Evolutionary conservation across 1,140 invertebrate genomes (phyloP).

Genomic region (Parasteatoda tepidariorum): DNA sequence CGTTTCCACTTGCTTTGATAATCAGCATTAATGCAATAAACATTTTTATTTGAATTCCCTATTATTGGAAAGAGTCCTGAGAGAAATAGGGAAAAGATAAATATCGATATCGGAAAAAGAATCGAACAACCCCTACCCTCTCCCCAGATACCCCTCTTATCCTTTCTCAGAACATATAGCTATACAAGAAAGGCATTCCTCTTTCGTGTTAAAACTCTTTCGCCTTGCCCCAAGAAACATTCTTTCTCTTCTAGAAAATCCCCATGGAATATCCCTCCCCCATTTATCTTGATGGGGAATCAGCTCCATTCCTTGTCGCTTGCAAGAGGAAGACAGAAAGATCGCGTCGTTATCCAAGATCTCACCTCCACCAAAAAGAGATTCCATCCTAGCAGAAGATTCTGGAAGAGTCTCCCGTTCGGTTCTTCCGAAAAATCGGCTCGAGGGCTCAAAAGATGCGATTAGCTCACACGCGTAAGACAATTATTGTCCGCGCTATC

Average conservation of each 20-base stretch:
- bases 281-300: slow-evolving; percentile 52
- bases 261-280: slow-evolving; percentile 1
- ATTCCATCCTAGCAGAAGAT: neutral
- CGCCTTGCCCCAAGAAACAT: slow-evolving; percentile 30
- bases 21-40: neutral
- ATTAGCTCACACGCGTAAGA: slow-evolving; percentile 7
- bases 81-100: neutral
- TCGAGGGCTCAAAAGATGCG: neutral
- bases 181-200: neutral
- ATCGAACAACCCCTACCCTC: neutral
- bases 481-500: slow-evolving; percentile 36
- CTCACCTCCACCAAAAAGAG: slow-evolving; percentile 29
- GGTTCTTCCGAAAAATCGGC: neutral
- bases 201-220: slow-evolving; percentile 28
- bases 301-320: slow-evolving; percentile 7
- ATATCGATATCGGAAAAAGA: neutral
- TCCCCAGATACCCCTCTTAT: neutral
- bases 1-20: too few species aligned
- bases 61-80: neutral
- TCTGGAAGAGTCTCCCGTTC: neutral
- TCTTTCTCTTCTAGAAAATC: slow-evolving; percentile 19
- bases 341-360: slow-evolving; percentile 35
- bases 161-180: neutral
- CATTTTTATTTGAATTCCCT: neutral
- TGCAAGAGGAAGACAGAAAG: neutral